These are phyloP conservation scores for Leiothrix lutea DNA, from an alignment of 2,113 vertebrate genomes.

Conservation along the genomic window DNA sequence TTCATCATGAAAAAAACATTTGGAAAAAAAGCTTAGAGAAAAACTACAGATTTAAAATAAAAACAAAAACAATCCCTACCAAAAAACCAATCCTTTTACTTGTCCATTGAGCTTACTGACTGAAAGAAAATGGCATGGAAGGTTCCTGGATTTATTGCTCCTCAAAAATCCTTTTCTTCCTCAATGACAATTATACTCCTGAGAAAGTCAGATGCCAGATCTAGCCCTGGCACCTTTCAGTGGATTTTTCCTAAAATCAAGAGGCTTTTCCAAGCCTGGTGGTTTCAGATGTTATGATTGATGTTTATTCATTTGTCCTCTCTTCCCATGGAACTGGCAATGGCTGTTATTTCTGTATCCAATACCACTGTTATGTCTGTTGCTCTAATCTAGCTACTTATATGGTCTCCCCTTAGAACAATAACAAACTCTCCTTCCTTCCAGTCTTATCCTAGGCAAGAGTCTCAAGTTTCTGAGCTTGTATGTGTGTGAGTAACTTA, in stretches of 20 bases:
- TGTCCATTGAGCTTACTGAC: not conserved
- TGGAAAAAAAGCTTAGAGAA: not conserved
- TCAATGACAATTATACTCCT: not conserved
- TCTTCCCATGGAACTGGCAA: slow-evolving; percentile 33
- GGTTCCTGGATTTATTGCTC: not conserved
- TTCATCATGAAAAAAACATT: not conserved
- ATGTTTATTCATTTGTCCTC: slow-evolving; percentile 22
- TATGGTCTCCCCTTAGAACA: slow-evolving; percentile 1
- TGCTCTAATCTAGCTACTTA: slow-evolving; percentile 20
- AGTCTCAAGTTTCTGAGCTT: not conserved
- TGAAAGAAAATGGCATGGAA: not conserved
- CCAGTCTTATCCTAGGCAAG: not conserved
- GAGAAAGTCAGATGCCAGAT: not conserved
- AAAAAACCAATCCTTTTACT: not conserved
- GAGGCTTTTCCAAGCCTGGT: slow-evolving; percentile 41
- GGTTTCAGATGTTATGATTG: not conserved
- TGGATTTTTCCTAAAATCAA: slow-evolving; percentile 43
- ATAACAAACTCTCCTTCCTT: not conserved
- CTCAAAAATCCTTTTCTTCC: not conserved
- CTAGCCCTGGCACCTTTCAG: not conserved
- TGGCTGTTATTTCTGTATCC: slow-evolving; percentile 15
- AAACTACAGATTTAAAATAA: slow-evolving; percentile 8
- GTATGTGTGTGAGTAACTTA: not conserved
- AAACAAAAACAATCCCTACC: not conserved
- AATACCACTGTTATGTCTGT: slow-evolving; percentile 37